Evolutionary conservation across 2,113 vertebrate species (phyloP).

Genomic region (Candoia aspera): DNA sequence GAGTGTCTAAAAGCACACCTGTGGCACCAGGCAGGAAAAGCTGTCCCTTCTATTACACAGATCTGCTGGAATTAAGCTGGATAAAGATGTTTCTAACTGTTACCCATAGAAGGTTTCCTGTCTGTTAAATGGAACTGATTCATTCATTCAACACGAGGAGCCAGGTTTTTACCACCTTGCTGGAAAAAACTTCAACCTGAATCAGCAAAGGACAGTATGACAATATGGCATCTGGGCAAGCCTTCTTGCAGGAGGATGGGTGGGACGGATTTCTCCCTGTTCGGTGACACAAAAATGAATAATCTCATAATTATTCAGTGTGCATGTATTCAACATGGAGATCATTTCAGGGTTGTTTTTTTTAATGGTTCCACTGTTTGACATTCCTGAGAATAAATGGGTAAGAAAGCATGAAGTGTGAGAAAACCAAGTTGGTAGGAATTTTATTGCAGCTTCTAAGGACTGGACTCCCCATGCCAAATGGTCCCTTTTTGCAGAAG

Average conservation of each 20-base stretch:
- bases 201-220: conserved; percentile 4
- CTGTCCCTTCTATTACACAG: not conserved
- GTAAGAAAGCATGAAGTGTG: not conserved
- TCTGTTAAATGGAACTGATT: conserved; percentile 20
- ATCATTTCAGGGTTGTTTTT: not conserved
- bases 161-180: not conserved
- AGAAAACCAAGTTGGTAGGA: not conserved
- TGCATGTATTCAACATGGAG: not conserved
- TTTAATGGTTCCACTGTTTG: not conserved
- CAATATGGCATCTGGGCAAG: not conserved
- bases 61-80: not conserved
- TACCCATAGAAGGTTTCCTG: conserved; percentile 13
- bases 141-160: conserved; percentile 13
- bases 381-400: not conserved
- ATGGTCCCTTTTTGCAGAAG: too few relatives aligned
- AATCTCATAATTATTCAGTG: not conserved
- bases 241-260: not conserved
- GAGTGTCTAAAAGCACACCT: not conserved
- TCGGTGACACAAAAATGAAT: not conserved
- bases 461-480: not conserved
- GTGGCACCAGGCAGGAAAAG: not conserved
- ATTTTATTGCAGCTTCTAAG: not conserved
- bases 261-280: not conserved
- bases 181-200: not conserved
- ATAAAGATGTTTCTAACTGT: conserved; percentile 18